Evolutionary conservation across 2,888 invertebrate species (phyloP), one percentile per base, ranked within the genome.

Genomic region (Xylophagus ater): DNA sequence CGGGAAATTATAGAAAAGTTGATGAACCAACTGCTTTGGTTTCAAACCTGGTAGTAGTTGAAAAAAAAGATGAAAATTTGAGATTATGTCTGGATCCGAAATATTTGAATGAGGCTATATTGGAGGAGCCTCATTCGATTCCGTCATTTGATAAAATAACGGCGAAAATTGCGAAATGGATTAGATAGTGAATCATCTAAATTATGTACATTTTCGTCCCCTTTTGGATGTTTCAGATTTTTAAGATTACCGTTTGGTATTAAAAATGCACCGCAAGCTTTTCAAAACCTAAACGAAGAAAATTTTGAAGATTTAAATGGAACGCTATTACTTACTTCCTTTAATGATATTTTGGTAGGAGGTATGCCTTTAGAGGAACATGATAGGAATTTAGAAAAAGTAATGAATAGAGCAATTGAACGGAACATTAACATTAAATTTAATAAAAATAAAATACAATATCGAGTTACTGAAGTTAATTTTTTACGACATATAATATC

Each of bases 141-240:
- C 44, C 48, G 21, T 45, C 47, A 43, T 23, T 51, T 38, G 44
- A 54, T 34, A 47, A 49, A 34, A 24, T 47, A 40, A 13, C 45
- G 31, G 31, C 39, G 34, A 36, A 48, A 42, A 37, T 8, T 37
- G 4, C n/a, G 25, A 19, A 10, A 23, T 23, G n/a, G n/a, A n/a
- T 25, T 38, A 12, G 12, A 31, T 31, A 21, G 12, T 6, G 17
- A 31, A 21, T 32, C 32, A 8, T 18, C 28, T n/a, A 34, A 38
- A n/a, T 17, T 42, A n/a, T 42, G 39, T 14, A 20, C 32, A 2
- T 51, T 51, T 31, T n/a, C n/a, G n/a, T n/a, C n/a, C n/a, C n/a
- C n/a, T n/a, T n/a, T n/a, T n/a, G 43, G 42, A 7, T 33, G 31
- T 23, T 42, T 34, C n/a, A 34, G 26, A 13, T 44, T 44, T 15